Conservation (phyloP, 2,797 vertebrate species). For the Allobates femoralis region DNA sequence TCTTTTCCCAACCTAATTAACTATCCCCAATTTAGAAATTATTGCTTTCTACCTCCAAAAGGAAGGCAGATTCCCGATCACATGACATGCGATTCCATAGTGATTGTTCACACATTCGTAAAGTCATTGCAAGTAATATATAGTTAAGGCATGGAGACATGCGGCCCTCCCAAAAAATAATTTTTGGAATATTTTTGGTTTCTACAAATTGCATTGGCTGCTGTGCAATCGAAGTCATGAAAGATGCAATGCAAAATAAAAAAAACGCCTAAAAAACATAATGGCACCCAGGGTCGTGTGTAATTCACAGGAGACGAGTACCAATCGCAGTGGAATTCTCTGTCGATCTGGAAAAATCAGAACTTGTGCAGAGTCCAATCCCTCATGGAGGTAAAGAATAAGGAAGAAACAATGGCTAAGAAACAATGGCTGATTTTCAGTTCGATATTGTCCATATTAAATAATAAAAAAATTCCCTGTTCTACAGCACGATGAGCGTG, state of each 20-base stretch:
- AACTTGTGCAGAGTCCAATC: background rate
- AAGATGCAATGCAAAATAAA: background rate
- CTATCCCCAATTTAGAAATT: background rate
- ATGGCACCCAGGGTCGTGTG: background rate
- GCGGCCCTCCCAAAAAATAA: background rate
- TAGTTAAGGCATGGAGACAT: constrained; percentile 31
- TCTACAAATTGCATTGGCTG: background rate
- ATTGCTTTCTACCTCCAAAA: background rate
- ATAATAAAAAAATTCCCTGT: background rate
- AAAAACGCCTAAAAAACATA: constrained; percentile 7
- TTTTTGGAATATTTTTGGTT: background rate
- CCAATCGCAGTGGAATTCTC: background rate
- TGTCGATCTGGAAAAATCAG: constrained; percentile 27
- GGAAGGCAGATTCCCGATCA: background rate
- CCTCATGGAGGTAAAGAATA: constrained; percentile 55
- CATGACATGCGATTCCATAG: background rate
- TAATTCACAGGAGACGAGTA: constrained; percentile 20
- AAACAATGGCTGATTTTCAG: background rate
- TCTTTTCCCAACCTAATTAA: too few relatives aligned
- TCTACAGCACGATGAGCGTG: constrained; percentile 3
- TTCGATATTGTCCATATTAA: background rate
- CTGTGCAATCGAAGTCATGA: background rate
- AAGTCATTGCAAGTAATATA: background rate
- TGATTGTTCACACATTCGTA: constrained; percentile 25
- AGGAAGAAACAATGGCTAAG: background rate